Evolutionary conservation across 2,888 invertebrate species (phyloP), one percentile per base, ranked within the genome.

Genomic region (Erpobdella octoculata): DNA sequence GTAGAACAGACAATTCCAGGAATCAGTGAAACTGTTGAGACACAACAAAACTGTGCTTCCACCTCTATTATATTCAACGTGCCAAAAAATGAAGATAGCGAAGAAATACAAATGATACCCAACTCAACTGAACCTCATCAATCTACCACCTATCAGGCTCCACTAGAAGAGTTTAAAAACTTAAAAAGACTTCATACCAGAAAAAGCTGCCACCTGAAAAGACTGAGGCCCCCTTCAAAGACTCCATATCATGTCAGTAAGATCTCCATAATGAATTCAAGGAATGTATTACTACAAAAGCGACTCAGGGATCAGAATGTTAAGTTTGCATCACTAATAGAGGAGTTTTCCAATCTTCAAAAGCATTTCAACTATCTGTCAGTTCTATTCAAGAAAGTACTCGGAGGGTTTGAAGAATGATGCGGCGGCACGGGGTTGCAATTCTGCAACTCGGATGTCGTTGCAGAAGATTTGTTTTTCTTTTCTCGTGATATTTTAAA

Each of bases 181-280:
- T n/a, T n/a, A n/a, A n/a, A n/a, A n/a, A n/a, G n/a, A n/a, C n/a
- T n/a, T n/a, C n/a, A n/a, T n/a, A n/a, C n/a, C n/a, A n/a, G n/a
- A n/a, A n/a, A n/a, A n/a, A n/a, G n/a, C n/a, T n/a, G n/a, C n/a
- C n/a, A n/a, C n/a, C n/a, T n/a, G n/a, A n/a, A n/a, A n/a, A n/a
- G n/a, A n/a, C n/a, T n/a, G n/a, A n/a, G n/a, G n/a, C n/a, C n/a
- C n/a, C n/a, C n/a, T n/a, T n/a, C n/a, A n/a, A n/a, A n/a, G n/a
- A n/a, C n/a, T n/a, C n/a, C n/a, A n/a, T n/a, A n/a, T n/a, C n/a
- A n/a, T n/a, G n/a, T 53, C 58, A 48, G 58, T 58, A 69, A n/a
- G 37, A n/a, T 69, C 31, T 69, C 46, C 48, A 38, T 69, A 25
- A 46, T 35, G 21, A 69, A 48, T 18, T 53, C 69, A n/a, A 48